Evolutionary conservation across 2,888 invertebrate species (phyloP), one percentile per base, ranked within the genome.

Genomic region (Unio pictorum): DNA sequence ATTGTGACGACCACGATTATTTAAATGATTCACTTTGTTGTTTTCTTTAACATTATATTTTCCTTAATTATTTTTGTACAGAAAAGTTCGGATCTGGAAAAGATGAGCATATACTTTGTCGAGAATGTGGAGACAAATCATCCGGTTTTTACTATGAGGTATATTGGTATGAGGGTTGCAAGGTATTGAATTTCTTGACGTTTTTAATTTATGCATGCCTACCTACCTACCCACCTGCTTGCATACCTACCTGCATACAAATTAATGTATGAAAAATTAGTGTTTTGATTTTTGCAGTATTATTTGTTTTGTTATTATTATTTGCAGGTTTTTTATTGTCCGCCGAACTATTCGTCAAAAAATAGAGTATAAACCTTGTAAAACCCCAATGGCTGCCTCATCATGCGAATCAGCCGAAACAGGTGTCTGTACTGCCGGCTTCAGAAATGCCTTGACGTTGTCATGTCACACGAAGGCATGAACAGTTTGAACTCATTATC

Each of bases 61-160:
- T 28, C 3, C 28, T 28, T 28, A n/a, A n/a, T n/a, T n/a, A n/a
- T n/a, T n/a, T n/a, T n/a, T n/a, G n/a, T 3, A 57, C 76, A 84
- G 84, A 75, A 26, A 82, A 79, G 66, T 77, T 73, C 30, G 74
- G 79, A 5, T 72, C 77, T 18, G 76, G 80, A 30, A 78, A 80
- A 15, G 83, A 84, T 63, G 83, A 86, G 30, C 85, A 87, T 66
- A 85, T 87, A 56, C 61, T 87, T 26, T 88, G 88, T 70, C 80
- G 82, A 26, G 83, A 87, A 15, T 88, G 88, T 69, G 88, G n/a
- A n/a, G n/a, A n/a, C 74, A 85, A 84, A 64, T 86, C 87, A 0
- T 87, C 87, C 1, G 87, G 88, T 1, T 87, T 87, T 67, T 87
- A 88, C 64, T 88, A 87, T 74, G 87, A 86, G 1, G 88, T 87